Percentiles rank a stretch among this genome's conserved stretches.
Evolutionary conservation across 2,888 invertebrate species (phyloP).

Genomic region (Gymnoscelis rufifasciata): DNA sequence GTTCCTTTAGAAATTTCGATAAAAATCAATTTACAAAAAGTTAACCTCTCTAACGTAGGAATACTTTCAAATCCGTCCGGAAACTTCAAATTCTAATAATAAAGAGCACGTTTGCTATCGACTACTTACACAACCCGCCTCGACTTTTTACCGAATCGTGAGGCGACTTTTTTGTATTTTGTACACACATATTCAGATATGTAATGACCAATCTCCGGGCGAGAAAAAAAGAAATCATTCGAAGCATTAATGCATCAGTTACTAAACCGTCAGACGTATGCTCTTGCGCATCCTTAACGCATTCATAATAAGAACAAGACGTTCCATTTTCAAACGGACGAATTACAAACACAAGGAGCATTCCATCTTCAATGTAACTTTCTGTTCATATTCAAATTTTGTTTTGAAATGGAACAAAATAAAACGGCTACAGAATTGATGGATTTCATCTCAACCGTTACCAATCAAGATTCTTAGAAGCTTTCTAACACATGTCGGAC

Average conservation of each 20-base stretch:
- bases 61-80: slow-evolving; percentile 67
- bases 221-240: slow-evolving; percentile 65
- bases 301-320: slow-evolving; percentile 74
- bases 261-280: slow-evolving; percentile 76
- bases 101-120: slow-evolving; percentile 71
- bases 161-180: slow-evolving; percentile 32
- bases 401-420: slow-evolving; percentile 45
- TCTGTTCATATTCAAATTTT: slow-evolving; percentile 69
- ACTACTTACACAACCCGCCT: slow-evolving; percentile 65
- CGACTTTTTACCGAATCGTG: slow-evolving; percentile 65
- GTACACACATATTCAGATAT: slow-evolving; percentile 60
- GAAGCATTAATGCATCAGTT: slow-evolving; percentile 76
- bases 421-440: slow-evolving; percentile 6
- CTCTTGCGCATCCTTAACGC: slow-evolving; percentile 74
- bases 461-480: slow-evolving; percentile 6
- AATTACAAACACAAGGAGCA: slow-evolving; percentile 66
- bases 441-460: slow-evolving; percentile 10
- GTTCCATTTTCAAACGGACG: slow-evolving; percentile 67
- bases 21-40: slow-evolving; percentile 42
- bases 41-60: slow-evolving; percentile 36
- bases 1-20: slow-evolving; percentile 36
- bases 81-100: slow-evolving; percentile 70
- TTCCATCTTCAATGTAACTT: slow-evolving; percentile 52
- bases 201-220: slow-evolving; percentile 71
- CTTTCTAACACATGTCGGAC: not conserved